Evolutionary conservation across 2,113 vertebrate species (phyloP).

Genomic region (Odocoileus hemionus): DNA sequence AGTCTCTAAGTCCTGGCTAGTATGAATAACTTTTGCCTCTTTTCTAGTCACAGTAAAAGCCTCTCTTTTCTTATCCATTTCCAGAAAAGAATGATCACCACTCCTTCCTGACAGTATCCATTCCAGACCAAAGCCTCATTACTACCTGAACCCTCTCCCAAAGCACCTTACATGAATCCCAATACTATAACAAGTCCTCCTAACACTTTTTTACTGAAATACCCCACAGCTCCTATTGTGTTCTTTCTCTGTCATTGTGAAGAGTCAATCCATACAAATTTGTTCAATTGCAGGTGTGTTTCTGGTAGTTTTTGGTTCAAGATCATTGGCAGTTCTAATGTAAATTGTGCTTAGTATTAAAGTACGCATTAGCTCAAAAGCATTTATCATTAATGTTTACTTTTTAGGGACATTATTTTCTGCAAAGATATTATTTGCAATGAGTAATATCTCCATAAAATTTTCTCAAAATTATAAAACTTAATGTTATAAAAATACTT

Average conservation of each 20-base stretch:
- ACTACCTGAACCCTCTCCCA: accelerated
- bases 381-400: background rate
- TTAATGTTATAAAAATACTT: background rate
- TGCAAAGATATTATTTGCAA: background rate
- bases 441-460: background rate
- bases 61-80: background rate
- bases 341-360: background rate
- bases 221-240: background rate
- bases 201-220: background rate
- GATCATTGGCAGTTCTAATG: background rate
- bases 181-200: background rate
- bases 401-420: background rate
- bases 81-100: background rate
- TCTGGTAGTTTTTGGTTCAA: background rate
- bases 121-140: background rate
- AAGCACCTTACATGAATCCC: background rate
- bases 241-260: background rate
- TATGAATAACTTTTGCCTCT: background rate
- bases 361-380: background rate
- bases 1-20: background rate
- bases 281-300: background rate
- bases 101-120: background rate
- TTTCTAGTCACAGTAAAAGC: background rate
- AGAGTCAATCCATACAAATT: background rate
- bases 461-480: background rate